Evolutionary conservation across 2,888 invertebrate genomes (phyloP), one percentile per base, ranked within the genome.

Genomic region (Agonopterix subpropinquella): DNA sequence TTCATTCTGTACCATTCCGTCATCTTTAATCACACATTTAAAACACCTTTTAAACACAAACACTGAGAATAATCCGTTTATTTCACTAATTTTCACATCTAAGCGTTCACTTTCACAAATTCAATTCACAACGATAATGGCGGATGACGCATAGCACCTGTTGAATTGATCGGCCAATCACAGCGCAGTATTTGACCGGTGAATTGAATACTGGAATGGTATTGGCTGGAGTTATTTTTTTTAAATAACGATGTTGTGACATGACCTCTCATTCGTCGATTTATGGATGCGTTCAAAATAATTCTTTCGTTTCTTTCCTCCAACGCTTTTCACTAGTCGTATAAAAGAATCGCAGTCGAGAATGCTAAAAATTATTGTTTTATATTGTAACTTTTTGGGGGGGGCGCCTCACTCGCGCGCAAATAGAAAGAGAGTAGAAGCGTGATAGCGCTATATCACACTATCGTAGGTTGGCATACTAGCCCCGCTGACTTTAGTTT

Each of bases 101-200:
- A 42, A 8, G 28, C 36, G n/a, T 45, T 28, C 9, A 72, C 43
- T 42, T 47, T 47, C 42, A 47, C 42, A 37, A 70, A 66, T 62
- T 66, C 72, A 64, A 62, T 62, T 66, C 72, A 64, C 63, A 73
- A 78, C 81, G 82, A 73, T 82, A 87, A 52, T 85, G 85, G 85
- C 83, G 85, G 82, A 84, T 87, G 87, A 88, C 87, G 88, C 87
- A 87, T 80, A 77, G 84, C 85, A 87, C 80, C 84, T 86, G 86
- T 79, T 80, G 47, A 65, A 72, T 59, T 53, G 57, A 18, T 54
- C 47, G 44, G 46, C 87, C 84, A 87, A 86, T 86, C 69, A 75
- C 57, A 70, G 64, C 58, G 11, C 47, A 52, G 51, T 57, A 77
- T 78, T 74, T 64, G 67, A 78, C 87, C 86, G 80, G 85, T 86